Base-by-base conservation (phyloP, 1,140 invertebrate genomes). In the Danaus plexippus region DNA sequence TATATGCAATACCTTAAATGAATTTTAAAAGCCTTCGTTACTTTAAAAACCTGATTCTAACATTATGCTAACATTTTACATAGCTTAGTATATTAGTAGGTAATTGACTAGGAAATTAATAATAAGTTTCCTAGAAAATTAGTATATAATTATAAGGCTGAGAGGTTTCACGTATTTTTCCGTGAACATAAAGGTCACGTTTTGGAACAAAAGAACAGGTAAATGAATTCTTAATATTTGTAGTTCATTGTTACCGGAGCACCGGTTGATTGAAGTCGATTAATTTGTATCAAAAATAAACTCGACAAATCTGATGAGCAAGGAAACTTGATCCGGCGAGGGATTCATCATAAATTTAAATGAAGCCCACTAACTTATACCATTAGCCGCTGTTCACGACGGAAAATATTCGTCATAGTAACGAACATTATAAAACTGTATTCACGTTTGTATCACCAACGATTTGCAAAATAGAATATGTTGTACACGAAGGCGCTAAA, bases 311-410 rank as follows among this genome's bases (percentile, higher is more conserved):
- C 78, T 79, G 72, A 77, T 75, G 79, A 69, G 70, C 71, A 54
- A 69, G 65, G 65, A 66, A 73, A 77, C 67, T 69, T 69, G 70
- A 82, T 75, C 74, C 57, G 56, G 53, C 61, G 61, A 63, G 57
- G 75, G 75, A 80, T 80, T 78, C 76, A 79, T 80, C 73, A 73
- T 78, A 77, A 80, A 83, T 80, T 83, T 73, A 72, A 80, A 76
- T 68, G 73, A 70, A 78, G 58, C 70, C 71, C 65, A 67, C 64
- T 68, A 50, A 74, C 74, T 69, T 75, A 72, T 75, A 63, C 7
- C 22, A 32, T 32, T 32, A 32, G 22, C 22, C 22, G 7, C 22
- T 32, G 22, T 32, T 32, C 22, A 32, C 7, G 22, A 32, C 22
- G 2, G 22, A 32, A 32, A 32, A 32, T 32, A 32, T 32, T 32